phyloP scores from a whole-genome alignment of 1,140 invertebrate species.

The Ceratina australensis region DNA sequence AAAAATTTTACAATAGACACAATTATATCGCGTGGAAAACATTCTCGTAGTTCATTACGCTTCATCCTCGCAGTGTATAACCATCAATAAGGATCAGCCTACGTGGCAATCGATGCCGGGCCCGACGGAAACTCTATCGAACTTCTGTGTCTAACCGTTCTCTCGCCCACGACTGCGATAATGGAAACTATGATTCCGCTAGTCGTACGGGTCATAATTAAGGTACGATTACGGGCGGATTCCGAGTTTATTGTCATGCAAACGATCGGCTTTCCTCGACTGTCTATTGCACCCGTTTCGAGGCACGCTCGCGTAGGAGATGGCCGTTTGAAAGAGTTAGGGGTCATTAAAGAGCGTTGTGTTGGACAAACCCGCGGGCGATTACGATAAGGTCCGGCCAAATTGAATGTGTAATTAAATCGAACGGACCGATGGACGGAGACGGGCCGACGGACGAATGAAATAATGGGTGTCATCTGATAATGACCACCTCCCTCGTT shows the following conservation, averaged over 20 bases:
- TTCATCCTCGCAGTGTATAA: not conserved
- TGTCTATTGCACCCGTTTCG: constrained; percentile 16
- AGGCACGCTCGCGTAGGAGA: constrained; percentile 1
- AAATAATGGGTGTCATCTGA: constrained; percentile 71
- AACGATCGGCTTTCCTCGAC: constrained; percentile 7
- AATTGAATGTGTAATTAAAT: constrained; percentile 73
- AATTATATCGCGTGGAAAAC: not conserved
- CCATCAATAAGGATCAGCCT: not conserved
- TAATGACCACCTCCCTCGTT: constrained; percentile 62
- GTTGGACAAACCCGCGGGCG: constrained; percentile 46
- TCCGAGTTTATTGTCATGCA: constrained; percentile 7
- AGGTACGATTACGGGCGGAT: not conserved
- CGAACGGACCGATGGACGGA: constrained; percentile 59
- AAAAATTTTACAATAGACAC: no score
- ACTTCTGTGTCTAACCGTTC: not conserved
- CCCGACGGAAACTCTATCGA: not conserved
- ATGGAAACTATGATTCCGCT: constrained; percentile 7
- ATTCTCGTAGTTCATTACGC: not conserved
- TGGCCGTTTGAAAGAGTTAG: constrained; percentile 33
- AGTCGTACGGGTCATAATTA: constrained; percentile 13
- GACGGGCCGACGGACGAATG: constrained; percentile 54
- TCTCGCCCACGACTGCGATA: constrained; percentile 1
- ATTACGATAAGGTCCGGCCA: constrained; percentile 60
- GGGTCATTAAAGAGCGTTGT: constrained; percentile 48
- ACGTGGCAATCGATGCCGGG: not conserved